Conservation (phyloP, 2,888 invertebrate species). For the Rugalucina vietnamica region DNA sequence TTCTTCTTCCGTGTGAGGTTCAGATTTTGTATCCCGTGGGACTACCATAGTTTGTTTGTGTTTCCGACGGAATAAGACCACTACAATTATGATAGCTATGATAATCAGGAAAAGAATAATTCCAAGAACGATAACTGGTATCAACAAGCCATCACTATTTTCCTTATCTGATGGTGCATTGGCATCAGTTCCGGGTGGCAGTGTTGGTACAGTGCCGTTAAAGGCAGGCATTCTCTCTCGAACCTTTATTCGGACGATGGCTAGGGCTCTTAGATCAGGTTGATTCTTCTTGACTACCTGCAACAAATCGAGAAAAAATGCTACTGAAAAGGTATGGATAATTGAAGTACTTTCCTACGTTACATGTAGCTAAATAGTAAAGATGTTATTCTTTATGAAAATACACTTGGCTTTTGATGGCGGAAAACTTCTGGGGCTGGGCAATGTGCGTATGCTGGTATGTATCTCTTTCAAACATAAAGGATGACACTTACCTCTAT, state of each 20-base stretch:
- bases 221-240: constrained; percentile 29
- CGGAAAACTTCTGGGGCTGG: too few relatives aligned
- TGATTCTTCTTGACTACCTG: constrained; percentile 35
- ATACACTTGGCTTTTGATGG: too few relatives aligned
- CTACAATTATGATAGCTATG: constrained; percentile 37
- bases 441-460: too few relatives aligned
- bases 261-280: constrained; percentile 40
- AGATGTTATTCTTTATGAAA: too few relatives aligned
- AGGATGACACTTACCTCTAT: constrained; percentile 42
- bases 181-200: neutral
- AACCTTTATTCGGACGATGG: constrained; percentile 46
- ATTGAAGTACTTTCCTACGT: too few relatives aligned
- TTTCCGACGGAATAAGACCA: constrained; percentile 36
- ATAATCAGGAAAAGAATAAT: constrained; percentile 47
- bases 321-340: too few relatives aligned
- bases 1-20: constrained; percentile 64
- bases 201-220: constrained; percentile 33
- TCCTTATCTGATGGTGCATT: neutral
- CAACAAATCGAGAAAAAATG: neutral
- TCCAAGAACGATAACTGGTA: constrained; percentile 56
- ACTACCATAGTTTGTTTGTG: constrained; percentile 40
- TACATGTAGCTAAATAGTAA: too few relatives aligned
- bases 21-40: constrained; percentile 52
- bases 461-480: too few relatives aligned
- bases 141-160: constrained; percentile 30